Conservation (phyloP, 2,113 vertebrate genomes). For the Lagopus muta region DNA sequence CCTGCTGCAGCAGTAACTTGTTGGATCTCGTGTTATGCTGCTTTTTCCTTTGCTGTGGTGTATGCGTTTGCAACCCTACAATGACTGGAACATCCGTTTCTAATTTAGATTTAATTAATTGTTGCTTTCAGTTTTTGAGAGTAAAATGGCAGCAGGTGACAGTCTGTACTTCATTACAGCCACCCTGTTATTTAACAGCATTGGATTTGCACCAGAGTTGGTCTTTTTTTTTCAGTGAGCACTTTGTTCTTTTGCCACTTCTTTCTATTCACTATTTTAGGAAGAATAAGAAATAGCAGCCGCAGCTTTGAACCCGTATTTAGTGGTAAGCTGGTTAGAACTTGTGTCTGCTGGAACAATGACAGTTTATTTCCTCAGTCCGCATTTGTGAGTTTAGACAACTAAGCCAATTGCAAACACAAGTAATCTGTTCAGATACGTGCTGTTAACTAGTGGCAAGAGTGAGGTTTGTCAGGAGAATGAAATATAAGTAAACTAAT, state of each 20-base stretch:
- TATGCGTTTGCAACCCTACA: not conserved
- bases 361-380: not conserved
- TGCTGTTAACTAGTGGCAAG: not conserved
- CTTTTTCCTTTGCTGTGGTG: not conserved
- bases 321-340: not conserved
- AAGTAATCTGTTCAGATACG: not conserved
- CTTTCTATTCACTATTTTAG: not conserved
- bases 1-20: not conserved
- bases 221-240: not conserved
- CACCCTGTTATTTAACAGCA: not conserved
- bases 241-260: not conserved
- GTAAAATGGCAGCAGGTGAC: slow-evolving; percentile 16
- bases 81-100: not conserved
- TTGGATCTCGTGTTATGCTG: not conserved
- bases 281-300: not conserved
- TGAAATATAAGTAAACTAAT: not conserved
- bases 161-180: slow-evolving; percentile 15
- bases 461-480: not conserved
- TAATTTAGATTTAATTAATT: slow-evolving; percentile 28
- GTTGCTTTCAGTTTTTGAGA: not conserved
- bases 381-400: not conserved
- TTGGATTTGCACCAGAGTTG: slow-evolving; percentile 8
- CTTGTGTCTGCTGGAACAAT: not conserved
- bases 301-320: not conserved
- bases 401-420: not conserved